Base-by-base conservation (phyloP, 2,797 vertebrate species). In the Galaxias olidus region DNA sequence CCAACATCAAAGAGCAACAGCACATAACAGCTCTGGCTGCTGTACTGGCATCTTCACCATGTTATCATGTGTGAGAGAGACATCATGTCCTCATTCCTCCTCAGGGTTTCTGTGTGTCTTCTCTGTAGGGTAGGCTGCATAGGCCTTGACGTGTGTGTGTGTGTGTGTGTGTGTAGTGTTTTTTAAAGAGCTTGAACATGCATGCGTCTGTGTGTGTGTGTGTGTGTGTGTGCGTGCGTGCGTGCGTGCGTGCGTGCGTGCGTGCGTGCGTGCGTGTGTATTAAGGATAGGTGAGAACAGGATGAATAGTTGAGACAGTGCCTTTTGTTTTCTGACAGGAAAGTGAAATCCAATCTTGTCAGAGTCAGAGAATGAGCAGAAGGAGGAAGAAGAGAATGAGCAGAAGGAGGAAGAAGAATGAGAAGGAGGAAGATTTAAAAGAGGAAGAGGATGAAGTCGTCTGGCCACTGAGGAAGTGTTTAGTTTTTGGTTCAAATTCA, bases 1-100 rank as follows among this genome's bases (percentile, higher is more conserved):
- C 83, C 81, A 65, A 84, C 85, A 86, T 91, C 88, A 90, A 90
- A 92, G 86, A 52, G 75, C 65, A 74, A 71, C 84, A 71, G 74
- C 83, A 87, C 78, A 74, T 84, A 86, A 82, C 85, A 83, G 77
- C 79, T 80, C 79, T 67, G 68, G 73, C 69, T 30, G 73, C 69
- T 30, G 30, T 30, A 2, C 79, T 78, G 81, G 74, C 83, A 86
- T 90, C 82, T 80, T 84, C 67, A 51, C 77, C 77, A 86, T 71
- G 77, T 74, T 84, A 84, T 86, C 89, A n/a, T n/a, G n/a, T n/a
- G 81, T 81, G 74, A 64, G 66, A 52, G 65, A 50, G 48, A 81
- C 80, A 74, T 20, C 18, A 66, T 18, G 48, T 10, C 44, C 44
- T 52, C 65, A 67, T 65, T 78, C 68, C 58, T 74, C 43, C 30